Conservation (phyloP, 2,113 vertebrate genomes). For the Sterna hirundo region DNA sequence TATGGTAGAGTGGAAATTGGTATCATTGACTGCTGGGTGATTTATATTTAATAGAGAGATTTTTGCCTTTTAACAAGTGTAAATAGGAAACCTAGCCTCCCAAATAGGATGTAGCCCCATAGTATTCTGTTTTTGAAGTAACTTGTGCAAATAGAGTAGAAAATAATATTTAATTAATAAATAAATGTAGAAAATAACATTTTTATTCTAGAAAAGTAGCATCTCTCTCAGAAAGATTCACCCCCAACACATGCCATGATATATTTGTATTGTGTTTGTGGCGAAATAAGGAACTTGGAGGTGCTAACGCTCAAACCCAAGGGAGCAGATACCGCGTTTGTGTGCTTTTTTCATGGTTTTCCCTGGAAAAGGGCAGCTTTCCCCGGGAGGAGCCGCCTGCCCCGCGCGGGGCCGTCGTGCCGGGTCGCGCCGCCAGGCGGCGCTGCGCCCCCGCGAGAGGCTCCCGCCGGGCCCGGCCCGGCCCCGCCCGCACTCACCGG, state of each 20-base stretch:
- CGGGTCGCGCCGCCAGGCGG: neutral
- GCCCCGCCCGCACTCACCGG: neutral
- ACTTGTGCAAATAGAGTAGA: neutral
- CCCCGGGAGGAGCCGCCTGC: neutral
- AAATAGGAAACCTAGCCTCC: neutral
- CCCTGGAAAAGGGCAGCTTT: neutral
- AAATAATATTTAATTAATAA: neutral
- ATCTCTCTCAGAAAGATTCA: neutral
- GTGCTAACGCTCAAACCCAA: neutral
- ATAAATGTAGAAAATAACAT: neutral
- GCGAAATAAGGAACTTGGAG: neutral
- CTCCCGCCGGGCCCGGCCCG: neutral
- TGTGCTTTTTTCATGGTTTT: neutral
- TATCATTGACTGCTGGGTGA: neutral
- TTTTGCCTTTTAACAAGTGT: neutral
- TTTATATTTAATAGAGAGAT: neutral
- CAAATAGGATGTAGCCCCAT: neutral
- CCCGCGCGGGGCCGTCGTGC: neutral
- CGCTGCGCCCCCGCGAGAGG: neutral
- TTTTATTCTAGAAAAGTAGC: neutral
- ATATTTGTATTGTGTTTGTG: neutral
- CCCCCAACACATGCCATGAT: too few relatives aligned
- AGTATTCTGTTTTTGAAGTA: rapidly evolving
- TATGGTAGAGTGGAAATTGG: neutral
- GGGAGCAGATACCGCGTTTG: neutral